Percentiles rank a stretch among this genome's conserved stretches.
phyloP scores from a whole-genome alignment of 2,888 invertebrate genomes.

The Polymixis lichenea region DNA sequence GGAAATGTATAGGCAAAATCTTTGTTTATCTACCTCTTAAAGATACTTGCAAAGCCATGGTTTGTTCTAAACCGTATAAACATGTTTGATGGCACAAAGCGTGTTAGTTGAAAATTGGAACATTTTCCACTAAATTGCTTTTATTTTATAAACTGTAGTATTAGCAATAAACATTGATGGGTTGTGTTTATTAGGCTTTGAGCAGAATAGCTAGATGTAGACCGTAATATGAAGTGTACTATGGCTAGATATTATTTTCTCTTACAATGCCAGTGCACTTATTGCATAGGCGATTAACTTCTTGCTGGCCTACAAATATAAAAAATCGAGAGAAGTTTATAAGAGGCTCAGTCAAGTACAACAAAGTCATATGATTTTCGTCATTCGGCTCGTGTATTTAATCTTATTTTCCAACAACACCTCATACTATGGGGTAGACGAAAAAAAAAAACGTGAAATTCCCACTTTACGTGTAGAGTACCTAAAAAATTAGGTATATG shows the following conservation, averaged over 20 bases:
- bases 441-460: too few relatives aligned
- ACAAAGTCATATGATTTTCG: background rate
- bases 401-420: too few relatives aligned
- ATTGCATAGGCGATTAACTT: background rate
- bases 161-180: conserved; percentile 45
- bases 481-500: too few relatives aligned
- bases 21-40: background rate
- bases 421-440: too few relatives aligned
- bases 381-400: background rate
- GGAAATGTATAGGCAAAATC: too few relatives aligned
- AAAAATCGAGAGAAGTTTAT: too few relatives aligned
- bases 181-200: conserved; percentile 23
- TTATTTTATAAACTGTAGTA: conserved; percentile 43
- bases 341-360: background rate
- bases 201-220: conserved; percentile 11
- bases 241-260: background rate
- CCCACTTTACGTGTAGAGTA: too few relatives aligned
- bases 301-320: too few relatives aligned
- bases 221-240: background rate
- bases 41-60: background rate
- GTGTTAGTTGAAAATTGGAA: conserved; percentile 32
- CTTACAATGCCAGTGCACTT: background rate
- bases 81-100: conserved; percentile 45
- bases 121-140: conserved; percentile 30
- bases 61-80: conserved; percentile 1